Evolutionary conservation across 2,888 invertebrate genomes (phyloP), one percentile per base, ranked within the genome.

Genomic region (Drosophila tanythrix): DNA sequence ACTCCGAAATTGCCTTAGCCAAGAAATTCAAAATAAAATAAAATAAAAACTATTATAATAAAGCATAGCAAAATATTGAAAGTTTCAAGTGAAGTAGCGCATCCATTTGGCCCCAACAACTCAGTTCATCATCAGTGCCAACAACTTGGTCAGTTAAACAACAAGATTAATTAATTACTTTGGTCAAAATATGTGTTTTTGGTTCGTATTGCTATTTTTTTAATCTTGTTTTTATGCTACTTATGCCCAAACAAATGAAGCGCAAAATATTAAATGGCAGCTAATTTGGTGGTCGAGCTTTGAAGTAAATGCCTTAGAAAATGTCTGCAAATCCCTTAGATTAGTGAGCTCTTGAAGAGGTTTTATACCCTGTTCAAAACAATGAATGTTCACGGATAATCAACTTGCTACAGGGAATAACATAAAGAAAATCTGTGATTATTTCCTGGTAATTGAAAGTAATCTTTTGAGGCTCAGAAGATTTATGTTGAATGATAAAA

Each of bases 31-130:
- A 50, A 70, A 57, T 60, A 55, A 72, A 71, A 55, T 62, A 69
- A 61, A 40, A 65, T 15, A 35, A 46, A 40, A 61, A n/a, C 66
- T 63, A 73, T 76, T 68, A 71, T 78, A 72, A 76, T 85, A 88
- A 74, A 75, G 68, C 70, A 73, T 81, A 81, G 83, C 88, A 89
- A 76, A 61, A 75, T 67, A 78, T 78, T 70, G 79, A 74, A 79
- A 79, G 79, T 82, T 51, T 62, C 67, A 79, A 81, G 71, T 78
- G 65, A 81, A 81, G 81, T 81, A 81, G 78, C 78, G 58, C 58
- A 33, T 71, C 61, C 40, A 51, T 57, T 63, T 35, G 63, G 57
- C 38, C 50, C 58, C 7, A 53, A 25, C 62, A 27, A 35, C 15
- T 38, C 52, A 57, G 63, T 58, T 52, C 38, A 76, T 61, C 66